A percentile compares a stretch with the other conserved stretches of the same genome.
Evolutionary conservation across 2,113 vertebrate genomes (phyloP).

Genomic region (Lonchura striata): DNA sequence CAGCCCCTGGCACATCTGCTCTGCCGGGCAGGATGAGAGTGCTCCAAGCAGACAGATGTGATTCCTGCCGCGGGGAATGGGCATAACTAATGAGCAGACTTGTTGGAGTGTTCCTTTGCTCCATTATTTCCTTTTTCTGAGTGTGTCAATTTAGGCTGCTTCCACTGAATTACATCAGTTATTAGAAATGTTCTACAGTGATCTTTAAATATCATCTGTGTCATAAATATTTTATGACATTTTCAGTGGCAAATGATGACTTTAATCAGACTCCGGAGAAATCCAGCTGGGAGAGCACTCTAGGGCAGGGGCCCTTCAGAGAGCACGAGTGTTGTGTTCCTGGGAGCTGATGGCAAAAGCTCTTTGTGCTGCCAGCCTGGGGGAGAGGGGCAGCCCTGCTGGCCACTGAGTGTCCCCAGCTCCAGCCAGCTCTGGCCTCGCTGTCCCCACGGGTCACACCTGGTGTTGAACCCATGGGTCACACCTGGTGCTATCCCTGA

Average conservation of each 20-base stretch:
- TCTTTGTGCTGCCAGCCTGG: background rate
- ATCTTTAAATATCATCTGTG: conserved; percentile 43
- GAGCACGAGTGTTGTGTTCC: background rate
- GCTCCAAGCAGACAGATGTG: background rate
- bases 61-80: background rate
- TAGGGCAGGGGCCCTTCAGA: background rate
- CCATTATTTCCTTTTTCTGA: background rate
- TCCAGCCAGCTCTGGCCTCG: accelerated
- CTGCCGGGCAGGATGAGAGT: background rate
- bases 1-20: background rate
- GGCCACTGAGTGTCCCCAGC: background rate
- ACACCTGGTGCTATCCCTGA: background rate
- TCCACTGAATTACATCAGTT: background rate
- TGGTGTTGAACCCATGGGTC: accelerated
- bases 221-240: conserved; percentile 47
- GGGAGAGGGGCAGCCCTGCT: background rate
- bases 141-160: background rate
- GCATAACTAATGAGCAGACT: background rate
- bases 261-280: conserved; percentile 3
- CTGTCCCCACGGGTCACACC: accelerated
- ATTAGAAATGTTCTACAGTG: conserved; percentile 16
- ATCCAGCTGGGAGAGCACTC: background rate
- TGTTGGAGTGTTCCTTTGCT: background rate
- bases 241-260: conserved; percentile 24
- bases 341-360: background rate